These are phyloP conservation scores for Patella pellucida DNA, from an alignment of 2,888 invertebrate genomes.

Conservation along the genomic window DNA sequence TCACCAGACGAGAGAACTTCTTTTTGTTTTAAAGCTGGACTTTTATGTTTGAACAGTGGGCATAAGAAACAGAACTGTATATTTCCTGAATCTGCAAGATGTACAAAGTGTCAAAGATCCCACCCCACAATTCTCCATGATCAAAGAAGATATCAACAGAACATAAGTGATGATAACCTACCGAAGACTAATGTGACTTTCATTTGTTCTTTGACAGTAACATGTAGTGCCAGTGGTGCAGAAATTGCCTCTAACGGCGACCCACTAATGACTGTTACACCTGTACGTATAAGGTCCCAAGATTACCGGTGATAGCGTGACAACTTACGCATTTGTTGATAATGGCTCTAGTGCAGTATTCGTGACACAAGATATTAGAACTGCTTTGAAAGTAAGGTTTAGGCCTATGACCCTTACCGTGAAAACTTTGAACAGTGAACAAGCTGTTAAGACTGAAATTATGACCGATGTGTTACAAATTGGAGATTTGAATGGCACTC, in stretches of 20 bases:
- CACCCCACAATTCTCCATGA: neutral
- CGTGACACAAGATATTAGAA: neutral
- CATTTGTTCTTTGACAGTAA: neutral
- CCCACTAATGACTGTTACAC: neutral
- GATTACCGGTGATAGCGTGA: neutral
- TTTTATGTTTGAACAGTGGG: neutral
- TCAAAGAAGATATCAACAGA: neutral
- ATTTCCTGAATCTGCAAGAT: neutral
- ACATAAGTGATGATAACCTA: neutral
- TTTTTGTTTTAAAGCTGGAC: neutral
- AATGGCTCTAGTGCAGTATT: neutral
- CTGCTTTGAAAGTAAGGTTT: neutral
- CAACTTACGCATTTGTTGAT: neutral
- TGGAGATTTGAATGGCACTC: neutral
- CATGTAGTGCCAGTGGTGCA: neutral
- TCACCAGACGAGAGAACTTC: neutral
- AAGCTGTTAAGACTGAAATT: neutral
- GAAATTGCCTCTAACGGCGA: neutral
- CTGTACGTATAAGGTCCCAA: neutral
- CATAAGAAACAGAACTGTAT: neutral
- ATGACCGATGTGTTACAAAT: neutral
- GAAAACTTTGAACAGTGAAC: conserved; percentile 1
- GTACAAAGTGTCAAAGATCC: neutral
- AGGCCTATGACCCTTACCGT: neutral
- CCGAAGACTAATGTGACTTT: neutral